Evolutionary conservation across 2,888 invertebrate genomes (phyloP).

Genomic region (Sialis lutaria): DNA sequence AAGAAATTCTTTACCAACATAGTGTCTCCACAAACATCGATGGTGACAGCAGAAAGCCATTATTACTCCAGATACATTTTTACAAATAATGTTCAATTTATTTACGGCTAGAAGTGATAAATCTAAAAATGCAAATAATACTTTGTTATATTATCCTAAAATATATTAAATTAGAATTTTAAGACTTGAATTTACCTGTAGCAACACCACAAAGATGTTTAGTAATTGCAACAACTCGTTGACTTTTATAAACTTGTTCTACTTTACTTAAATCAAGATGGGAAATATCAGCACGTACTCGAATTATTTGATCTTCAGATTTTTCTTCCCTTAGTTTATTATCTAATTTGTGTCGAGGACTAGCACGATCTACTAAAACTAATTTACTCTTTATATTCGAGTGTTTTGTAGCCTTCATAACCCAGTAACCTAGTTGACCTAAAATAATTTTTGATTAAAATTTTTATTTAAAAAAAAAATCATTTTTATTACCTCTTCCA

Average conservation of each 20-base stretch:
- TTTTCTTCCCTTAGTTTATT: conserved; percentile 29
- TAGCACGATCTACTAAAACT: conserved; percentile 54
- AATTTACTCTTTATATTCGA: conserved; percentile 36
- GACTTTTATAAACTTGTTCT: conserved; percentile 25
- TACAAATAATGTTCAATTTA: conserved; percentile 10
- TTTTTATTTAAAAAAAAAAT: background rate
- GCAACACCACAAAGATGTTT: conserved; percentile 85
- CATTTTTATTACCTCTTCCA: conserved; percentile 50
- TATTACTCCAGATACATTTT: conserved; percentile 36
- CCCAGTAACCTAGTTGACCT: conserved; percentile 67
- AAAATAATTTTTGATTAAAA: conserved; percentile 7
- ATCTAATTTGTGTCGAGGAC: conserved; percentile 67
- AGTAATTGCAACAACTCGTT: conserved; percentile 52
- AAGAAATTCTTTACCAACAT: conserved; percentile 49
- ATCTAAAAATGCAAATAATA: no score
- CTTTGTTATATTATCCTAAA: no score
- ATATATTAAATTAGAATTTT: no score
- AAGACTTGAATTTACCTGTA: conserved; percentile 37
- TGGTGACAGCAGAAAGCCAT: conserved; percentile 88
- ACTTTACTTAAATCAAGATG: conserved; percentile 48
- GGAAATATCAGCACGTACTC: conserved; percentile 67
- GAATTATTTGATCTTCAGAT: conserved; percentile 29
- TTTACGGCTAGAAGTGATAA: no score
- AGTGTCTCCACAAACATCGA: conserved; percentile 53
- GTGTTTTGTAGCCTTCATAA: conserved; percentile 40